Evolutionary conservation across 2,888 invertebrate species (phyloP), one percentile per base, ranked within the genome.

Genomic region (Parthenolecanium corni): DNA sequence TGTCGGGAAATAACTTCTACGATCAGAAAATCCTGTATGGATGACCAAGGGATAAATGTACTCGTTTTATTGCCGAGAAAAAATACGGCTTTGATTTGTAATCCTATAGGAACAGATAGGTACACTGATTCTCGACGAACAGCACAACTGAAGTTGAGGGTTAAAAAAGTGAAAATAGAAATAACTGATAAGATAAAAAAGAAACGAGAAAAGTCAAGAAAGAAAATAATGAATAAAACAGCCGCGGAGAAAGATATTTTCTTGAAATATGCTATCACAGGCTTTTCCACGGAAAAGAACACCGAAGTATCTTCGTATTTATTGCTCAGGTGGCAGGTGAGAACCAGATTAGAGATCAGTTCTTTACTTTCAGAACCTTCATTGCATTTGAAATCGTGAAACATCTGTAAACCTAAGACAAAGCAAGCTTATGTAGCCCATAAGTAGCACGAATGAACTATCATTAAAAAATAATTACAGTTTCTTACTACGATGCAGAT

Each of bases 1-100:
- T 67, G 67, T 20, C 64, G 58, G 11, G 64, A 52, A n/a, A 67
- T 67, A 3, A 66, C 64, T 31, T 67, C 67, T 12, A 67, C 64
- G 16, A 67, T 66, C 12, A 66, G 42, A 23, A 67, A 40, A 62
- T 67, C 66, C 3, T 62, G 44, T 25, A 67, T 64, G 46, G 47
- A 57, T n/a, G 65, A 47, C 67, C 67, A 67, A 11, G 67, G 66
- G 11, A 67, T 62, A 21, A 65, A 66, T n/a, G 58, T 62, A 5
- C 62, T 62, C 21, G 14, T 64, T 49, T 65, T 64, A 9, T 52
- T 62, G 12, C 67, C 67, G 9, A 65, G 64, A 1, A 62, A 24
- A 18, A 65, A 66, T 11, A 57, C 52, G 9, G 65, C 58, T 4
- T 64, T 67, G 6, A 66, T 40, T 31, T 67, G 67, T 52, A 67